Evolutionary conservation across 2,888 invertebrate genomes (phyloP), one percentile per base, ranked within the genome.

Genomic region (Habrosyne pyritoides): DNA sequence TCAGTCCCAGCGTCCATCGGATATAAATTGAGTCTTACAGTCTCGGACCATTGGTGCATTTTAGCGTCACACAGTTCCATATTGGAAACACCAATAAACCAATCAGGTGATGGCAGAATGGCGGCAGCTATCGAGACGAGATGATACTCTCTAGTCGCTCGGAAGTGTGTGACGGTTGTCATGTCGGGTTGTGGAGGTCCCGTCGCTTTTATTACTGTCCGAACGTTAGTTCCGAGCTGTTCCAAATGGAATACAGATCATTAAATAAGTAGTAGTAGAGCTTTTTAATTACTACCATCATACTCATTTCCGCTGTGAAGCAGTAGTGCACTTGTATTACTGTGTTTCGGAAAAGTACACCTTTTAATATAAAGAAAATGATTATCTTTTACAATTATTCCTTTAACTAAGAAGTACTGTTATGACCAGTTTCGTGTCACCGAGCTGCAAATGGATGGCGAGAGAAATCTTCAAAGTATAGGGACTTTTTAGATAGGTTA

Each of bases 1-100:
- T 99, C 99, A 0, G 98, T 99, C 0, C 99, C 99, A 48, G 98
- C 98, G 87, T 99, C 99, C 90, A 97, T 97, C 0, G 99, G 99
- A 78, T 96, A 98, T 12, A 99, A 92, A 87, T 99, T 98, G 36
- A 99, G 93, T 4, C 94, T 94, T 56, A 96, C 89, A 55, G 95
- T 94, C 50, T 96, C 95, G 4, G 96, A 93, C 99, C 99, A 99
- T 5, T 68, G 66, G 0, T 77, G 73, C 0, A 97, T 97, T 77
- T 97, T 95, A 7, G 91, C 85, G 21, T 95, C 93, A 73, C 99
- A 99, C 1, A 99, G 92, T 80, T 99, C 97, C 54, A 99, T 87
- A 0, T 97, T 96, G 42, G 96, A 96, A 0, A 99, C 95, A 1
- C 99, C 99, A 1, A 99, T 96, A 63, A 99, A 97, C 99, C 99